phyloP scores from a whole-genome alignment of 2,797 vertebrate genomes.

The Sciaenops ocellatus region DNA sequence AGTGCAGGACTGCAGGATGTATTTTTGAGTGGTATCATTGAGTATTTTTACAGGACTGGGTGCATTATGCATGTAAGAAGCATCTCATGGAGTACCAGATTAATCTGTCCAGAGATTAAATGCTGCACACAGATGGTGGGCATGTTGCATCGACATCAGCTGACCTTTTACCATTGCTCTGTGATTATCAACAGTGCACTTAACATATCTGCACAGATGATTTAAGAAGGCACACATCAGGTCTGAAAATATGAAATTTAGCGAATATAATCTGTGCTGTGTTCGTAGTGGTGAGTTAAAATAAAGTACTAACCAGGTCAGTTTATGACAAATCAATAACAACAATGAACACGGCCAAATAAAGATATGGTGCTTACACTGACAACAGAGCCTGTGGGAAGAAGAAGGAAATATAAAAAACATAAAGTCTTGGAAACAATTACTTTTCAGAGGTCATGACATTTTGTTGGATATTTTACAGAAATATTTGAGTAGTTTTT shows the following conservation, averaged over 20 bases:
- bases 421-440: background rate
- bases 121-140: conserved; percentile 76
- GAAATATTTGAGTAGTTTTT: background rate
- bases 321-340: conserved; percentile 17
- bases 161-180: conserved; percentile 60
- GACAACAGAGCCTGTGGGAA: background rate
- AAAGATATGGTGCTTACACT: conserved; percentile 10
- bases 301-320: conserved; percentile 13
- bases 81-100: conserved; percentile 47
- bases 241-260: conserved; percentile 26
- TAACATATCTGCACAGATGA: conserved; percentile 56
- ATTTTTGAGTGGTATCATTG: conserved; percentile 10
- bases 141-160: conserved; percentile 65
- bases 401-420: background rate
- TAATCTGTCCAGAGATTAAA: conserved; percentile 79
- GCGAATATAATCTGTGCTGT: background rate
- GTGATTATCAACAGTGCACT: conserved; percentile 52
- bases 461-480: background rate
- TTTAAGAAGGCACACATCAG: conserved; percentile 28
- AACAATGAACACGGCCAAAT: background rate
- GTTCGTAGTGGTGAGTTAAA: background rate
- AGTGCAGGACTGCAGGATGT: conserved; percentile 22
- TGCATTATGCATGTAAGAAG: conserved; percentile 35
- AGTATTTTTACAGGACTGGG: conserved; percentile 27
- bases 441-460: background rate